Base-by-base conservation (phyloP, 1,140 invertebrate genomes). In the Eupeodes corollae region DNA sequence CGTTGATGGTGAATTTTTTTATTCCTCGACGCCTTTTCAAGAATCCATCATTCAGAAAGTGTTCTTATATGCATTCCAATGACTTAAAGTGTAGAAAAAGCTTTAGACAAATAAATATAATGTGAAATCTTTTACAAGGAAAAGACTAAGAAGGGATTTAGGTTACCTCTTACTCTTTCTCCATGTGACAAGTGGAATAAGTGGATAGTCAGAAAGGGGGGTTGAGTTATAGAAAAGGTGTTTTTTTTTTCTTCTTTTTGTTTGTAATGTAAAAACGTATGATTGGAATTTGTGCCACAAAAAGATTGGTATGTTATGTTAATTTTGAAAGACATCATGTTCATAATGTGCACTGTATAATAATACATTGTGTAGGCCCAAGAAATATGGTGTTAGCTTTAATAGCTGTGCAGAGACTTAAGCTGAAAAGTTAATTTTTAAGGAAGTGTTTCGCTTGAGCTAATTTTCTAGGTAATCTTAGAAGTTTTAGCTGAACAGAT, bases 241-340 rank as follows among this genome's bases (percentile, higher is more conserved):
- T n/a, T n/a, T 42, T 42, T 19, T 21, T 43, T 21, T 43, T n/a
- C 31, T 21, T 43, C 42, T 43, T 21, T 43, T 21, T 43, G 18
- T 5, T 26, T 5, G 9, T 44, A 13, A 31, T 33, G 33, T 33
- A 13, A 16, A 37, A n/a, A n/a, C 35, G 15, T n/a, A 37, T 13
- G 35, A 16, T 37, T 37, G 13, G 15, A n/a, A n/a, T 16, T 16
- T 13, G 15, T 37, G 15, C 13, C 13, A 37, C 13, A 37, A 37
- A 37, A 37, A 37, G 13, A 13, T 16, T 37, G 13, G 35, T 10
- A 37, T 16, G 35, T n/a, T n/a, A 8, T 26, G 3, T 26, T 26
- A 26, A 26, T 5, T 26, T 26, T 26, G 21, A 26, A 26, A 5
- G 8, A 26, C 21, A 26, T 26, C 33, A 8, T 26, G 3, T 26